Base-by-base conservation (phyloP, 1,140 invertebrate genomes). In the Chelonus insularis region DNA sequence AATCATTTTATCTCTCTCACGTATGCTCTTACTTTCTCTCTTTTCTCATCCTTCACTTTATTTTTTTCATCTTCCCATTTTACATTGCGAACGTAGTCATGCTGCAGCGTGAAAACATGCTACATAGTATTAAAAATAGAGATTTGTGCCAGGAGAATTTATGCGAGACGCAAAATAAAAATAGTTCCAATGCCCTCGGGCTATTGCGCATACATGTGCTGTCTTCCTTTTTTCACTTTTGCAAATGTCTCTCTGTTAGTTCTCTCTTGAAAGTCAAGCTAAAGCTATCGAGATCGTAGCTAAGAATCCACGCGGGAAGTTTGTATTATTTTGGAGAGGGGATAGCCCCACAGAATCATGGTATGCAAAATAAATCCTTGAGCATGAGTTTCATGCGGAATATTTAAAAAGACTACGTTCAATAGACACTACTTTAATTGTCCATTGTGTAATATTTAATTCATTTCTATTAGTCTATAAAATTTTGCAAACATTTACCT, bases 291-390 rank as follows among this genome's bases (percentile, higher is more conserved):
- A 14, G 29, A 52, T 52, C 23, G 50, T 36, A 52, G 50, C 12
- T 14, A 20, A 32, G 50, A 16, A 14, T n/a, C 6, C 20, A 34
- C 11, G 25, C 37, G 36, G 37, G 29, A 25, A 25, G 8, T 21
- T 20, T 16, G 16, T 39, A 55, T 8, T n/a, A 21, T 7, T 41
- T 14, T 11, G 43, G 12, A 7, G 9, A 47, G 8, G 25, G 32
- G 2, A 41, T 32, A 43, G 37, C 21, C 16, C 47, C 50, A n/a
- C 23, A 48, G 54, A 67, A 68, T 63, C 65, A 57, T 55, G 60
- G 65, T 62, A 65, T 70, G 65, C 64, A 64, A 64, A 66, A 57
- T 59, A 51, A 62, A 68, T 70, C 68, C 68, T 70, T 67, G 66
- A 68, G 68, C 63, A 64, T 66, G 62, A 69, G 66, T 66, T 69